phyloP scores from a whole-genome alignment of 1,140 invertebrate species.

The Drosophila simulans region DNA sequence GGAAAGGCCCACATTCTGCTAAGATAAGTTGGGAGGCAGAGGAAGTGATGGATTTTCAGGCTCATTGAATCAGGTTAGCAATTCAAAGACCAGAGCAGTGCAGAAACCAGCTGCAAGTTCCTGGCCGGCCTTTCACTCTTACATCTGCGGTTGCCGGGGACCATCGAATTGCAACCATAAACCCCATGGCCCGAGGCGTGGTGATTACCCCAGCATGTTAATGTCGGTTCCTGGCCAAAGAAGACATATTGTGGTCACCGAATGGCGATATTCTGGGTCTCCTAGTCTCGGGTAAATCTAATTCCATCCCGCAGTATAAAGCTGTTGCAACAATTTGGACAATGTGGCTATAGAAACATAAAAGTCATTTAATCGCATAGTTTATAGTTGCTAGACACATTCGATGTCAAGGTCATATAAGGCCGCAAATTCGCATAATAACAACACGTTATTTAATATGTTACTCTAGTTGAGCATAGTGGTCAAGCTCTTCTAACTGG shows the following conservation, averaged over 20 bases:
- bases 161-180: conserved; percentile 57
- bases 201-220: conserved; percentile 29
- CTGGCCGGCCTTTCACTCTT: conserved; percentile 62
- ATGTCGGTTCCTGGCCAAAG: conserved; percentile 58
- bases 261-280: conserved; percentile 21
- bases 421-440: too few relatives aligned
- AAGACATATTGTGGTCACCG: conserved; percentile 59
- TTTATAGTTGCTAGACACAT: too few relatives aligned
- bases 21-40: not conserved
- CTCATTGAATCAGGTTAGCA: conserved; percentile 71
- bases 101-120: conserved; percentile 42
- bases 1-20: conserved; percentile 57
- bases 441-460: not conserved
- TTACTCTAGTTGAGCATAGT: not conserved
- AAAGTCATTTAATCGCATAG: not conserved
- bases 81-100: conserved; percentile 50
- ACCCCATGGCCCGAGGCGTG: conserved; percentile 50
- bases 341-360: not conserved
- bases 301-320: too few relatives aligned
- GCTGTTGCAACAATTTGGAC: not conserved
- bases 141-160: conserved; percentile 40
- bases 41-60: conserved; percentile 65
- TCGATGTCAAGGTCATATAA: not conserved
- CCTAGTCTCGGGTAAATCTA: conserved; percentile 11
- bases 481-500: not conserved